These are phyloP conservation scores for Parnassius smintheus DNA, from an alignment of 2,888 invertebrate genomes.

Conservation along the genomic window DNA sequence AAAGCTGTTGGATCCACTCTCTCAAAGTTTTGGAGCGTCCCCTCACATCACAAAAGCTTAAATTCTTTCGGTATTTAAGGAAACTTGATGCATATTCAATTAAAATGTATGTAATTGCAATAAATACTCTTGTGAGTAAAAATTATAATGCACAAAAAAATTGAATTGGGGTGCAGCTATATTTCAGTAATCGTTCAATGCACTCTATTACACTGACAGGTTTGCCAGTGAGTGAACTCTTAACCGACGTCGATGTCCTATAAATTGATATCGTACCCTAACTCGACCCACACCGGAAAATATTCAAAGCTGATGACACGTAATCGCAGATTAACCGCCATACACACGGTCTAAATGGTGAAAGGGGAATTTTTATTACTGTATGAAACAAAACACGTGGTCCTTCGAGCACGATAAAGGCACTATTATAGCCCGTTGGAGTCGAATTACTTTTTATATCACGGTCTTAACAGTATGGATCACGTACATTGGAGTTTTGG, in stretches of 20 bases:
- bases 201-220: conserved; percentile 2
- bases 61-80: too few species aligned
- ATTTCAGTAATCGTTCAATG: conserved; percentile 8
- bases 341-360: conserved; percentile 20
- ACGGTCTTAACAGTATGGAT: not conserved
- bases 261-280: conserved; percentile 42
- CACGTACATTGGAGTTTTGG: not conserved
- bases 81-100: too few species aligned
- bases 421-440: conserved; percentile 15
- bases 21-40: too few species aligned
- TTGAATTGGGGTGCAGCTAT: not conserved
- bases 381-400: conserved; percentile 30
- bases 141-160: not conserved
- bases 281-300: conserved; percentile 42
- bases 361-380: conserved; percentile 25
- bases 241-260: conserved; percentile 42
- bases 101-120: too few species aligned
- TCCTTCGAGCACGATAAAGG: conserved; percentile 32
- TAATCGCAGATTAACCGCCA: conserved; percentile 13
- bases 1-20: too few species aligned
- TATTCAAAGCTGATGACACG: conserved; percentile 31
- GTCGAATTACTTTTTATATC: conserved; percentile 14
- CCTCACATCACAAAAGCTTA: too few species aligned
- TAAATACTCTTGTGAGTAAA: too few species aligned
- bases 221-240: conserved; percentile 43